Evolutionary conservation across 2,797 vertebrate genomes (phyloP), one percentile per base, ranked within the genome.

Genomic region (Protonibea diacanthus): DNA sequence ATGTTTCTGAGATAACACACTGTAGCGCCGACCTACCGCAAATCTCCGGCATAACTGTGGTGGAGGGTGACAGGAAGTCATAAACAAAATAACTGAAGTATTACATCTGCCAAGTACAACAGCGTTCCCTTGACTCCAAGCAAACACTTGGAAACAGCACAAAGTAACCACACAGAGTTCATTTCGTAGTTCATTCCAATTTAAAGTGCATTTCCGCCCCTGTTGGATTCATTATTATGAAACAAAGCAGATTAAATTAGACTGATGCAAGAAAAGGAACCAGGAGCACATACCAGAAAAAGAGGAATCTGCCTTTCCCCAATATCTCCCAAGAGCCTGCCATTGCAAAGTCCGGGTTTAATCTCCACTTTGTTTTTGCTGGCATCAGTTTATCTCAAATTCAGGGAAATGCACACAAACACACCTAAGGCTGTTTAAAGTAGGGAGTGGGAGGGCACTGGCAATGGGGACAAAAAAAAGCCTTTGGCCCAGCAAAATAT

Each of bases 241-340:
- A 88, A 91, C 88, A 90, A 93, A 91, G 81, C 74, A 64, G 71
- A 89, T 86, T 92, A 86, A 92, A 89, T 94, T 92, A 91, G 76
- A 88, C 68, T 53, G 73, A 80, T 82, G 86, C 78, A 74, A 73
- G 77, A 88, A 81, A 47, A 63, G 52, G 52, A 77, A 59, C 60
- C 76, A 71, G 56, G 67, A 79, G 38, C 44, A 76, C 33, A 71
- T 70, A 75, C 21, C 42, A 42, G 59, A 56, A 57, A 77, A 66
- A 49, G 56, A 52, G 3, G 67, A 84, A 81, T 74, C 61, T 80
- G 68, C 69, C 78, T 82, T 77, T 70, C 13, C 33, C 83, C 86
- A 80, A 82, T 81, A 91, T 93, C 90, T 93, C 83, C 77, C 62
- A 62, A 58, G 76, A 83, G 88, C 81, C 86, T 66, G 67, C 78